These are phyloP conservation scores for Phoebastria nigripes DNA, from an alignment of 2,797 vertebrate species.

Conservation along the genomic window DNA sequence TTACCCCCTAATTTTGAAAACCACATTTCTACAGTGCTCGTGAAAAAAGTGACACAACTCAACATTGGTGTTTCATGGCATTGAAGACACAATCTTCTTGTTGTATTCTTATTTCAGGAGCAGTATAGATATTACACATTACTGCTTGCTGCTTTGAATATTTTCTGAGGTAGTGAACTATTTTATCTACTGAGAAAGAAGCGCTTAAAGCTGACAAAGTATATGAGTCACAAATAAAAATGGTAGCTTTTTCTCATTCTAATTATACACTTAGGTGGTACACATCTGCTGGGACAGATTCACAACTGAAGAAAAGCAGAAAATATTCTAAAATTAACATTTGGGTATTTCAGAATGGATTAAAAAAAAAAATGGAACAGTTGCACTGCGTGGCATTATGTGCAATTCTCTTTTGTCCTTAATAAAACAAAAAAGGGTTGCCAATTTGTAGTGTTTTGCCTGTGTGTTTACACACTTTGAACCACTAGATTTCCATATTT, in stretches of 20 bases:
- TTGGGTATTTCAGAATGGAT: neutral
- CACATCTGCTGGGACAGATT: neutral
- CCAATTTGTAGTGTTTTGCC: neutral
- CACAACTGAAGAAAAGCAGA: neutral
- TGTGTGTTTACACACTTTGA: neutral
- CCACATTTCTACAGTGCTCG: neutral
- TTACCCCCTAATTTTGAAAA: neutral
- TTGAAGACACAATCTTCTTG: neutral
- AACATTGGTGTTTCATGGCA: neutral
- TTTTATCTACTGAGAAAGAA: neutral
- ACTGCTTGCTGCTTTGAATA: neutral
- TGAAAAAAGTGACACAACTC: neutral
- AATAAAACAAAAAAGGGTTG: neutral
- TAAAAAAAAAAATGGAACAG: neutral
- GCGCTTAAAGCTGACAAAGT: neutral
- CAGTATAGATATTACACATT: neutral
- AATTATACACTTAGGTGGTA: neutral
- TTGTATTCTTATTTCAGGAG: neutral
- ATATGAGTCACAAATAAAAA: constrained; percentile 4
- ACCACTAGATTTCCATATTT: neutral
- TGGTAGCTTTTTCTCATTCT: neutral
- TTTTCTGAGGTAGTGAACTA: neutral
- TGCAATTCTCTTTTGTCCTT: neutral
- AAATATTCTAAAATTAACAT: constrained; percentile 14
- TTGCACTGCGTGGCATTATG: neutral